Base-by-base conservation (phyloP, 2,797 vertebrate genomes). In the Propithecus deckenii region DNA sequence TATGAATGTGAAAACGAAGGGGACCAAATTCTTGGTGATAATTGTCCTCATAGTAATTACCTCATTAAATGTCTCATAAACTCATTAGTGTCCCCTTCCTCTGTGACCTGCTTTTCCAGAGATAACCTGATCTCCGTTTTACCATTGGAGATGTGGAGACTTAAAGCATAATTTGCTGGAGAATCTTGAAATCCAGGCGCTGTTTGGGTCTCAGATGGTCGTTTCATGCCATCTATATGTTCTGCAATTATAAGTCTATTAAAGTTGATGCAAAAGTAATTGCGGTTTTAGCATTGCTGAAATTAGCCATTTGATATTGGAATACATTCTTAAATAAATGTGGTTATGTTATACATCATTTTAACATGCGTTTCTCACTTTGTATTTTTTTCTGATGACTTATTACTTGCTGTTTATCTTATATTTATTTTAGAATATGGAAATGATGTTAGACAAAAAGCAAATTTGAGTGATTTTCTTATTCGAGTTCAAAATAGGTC, bases 191-290 rank as follows among this genome's bases (percentile, higher is more conserved):
- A 86, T 99, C 99, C 96, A 99, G 91, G 32, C 98, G 96, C 46
- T 98, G 98, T 67, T 99, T 99, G 1, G 99, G 99, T 17, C 98
- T 98, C 74, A 98, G 93, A 95, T 98, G 92, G 5, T 98, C 99
- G 17, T 98, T 99, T 98, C 99, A 99, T 38, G 99, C 98, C 14
- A 99, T 92, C 98, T 99, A 99, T 99, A 99, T 99, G 98, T 98
- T 99, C 50, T 99, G 99, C 86, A 99, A 98, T 52, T 52, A 52
- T 7, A 7, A 52, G 50, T 52, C 50, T 52, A 20, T 52, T 52
- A 52, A 52, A 18, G 50, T 20, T 52, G 50, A 17, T 52, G 17
- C 50, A 52, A 52, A 52, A 52, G 17, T 52, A 52, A 52, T 20
- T 52, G 50, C 50, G 0, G 17, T 6, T 52, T 52, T 7, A 18